A percentile compares a stretch with the other conserved stretches of the same genome.
These are phyloP conservation scores for Sitobion miscanthi DNA, from an alignment of 1,140 invertebrate species.

Conservation along the genomic window DNA sequence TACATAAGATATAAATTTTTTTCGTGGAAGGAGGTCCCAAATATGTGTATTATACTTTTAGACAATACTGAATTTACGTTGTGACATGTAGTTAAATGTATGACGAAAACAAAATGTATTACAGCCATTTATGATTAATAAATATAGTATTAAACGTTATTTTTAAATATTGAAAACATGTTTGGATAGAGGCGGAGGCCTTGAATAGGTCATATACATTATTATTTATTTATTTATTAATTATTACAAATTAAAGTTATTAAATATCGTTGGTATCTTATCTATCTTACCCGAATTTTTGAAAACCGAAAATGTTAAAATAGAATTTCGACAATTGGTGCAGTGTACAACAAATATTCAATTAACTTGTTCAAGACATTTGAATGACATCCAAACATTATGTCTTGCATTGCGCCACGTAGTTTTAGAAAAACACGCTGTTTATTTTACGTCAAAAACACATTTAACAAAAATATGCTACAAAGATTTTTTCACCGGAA, in stretches of 20 bases:
- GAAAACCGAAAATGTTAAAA: neutral
- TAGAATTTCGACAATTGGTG: neutral
- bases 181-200: neutral
- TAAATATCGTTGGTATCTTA: neutral
- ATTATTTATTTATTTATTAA: too few relatives aligned
- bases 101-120: neutral
- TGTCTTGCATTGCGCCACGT: neutral
- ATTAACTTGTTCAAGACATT: neutral
- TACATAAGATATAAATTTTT: neutral
- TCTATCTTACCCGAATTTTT: neutral
- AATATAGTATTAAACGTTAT: neutral
- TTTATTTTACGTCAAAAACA: neutral
- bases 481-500: conserved; percentile 1
- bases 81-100: neutral
- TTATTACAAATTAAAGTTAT: neutral
- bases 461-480: neutral
- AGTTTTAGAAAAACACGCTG: neutral
- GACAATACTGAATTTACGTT: neutral
- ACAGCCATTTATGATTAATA: neutral
- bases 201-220: neutral
- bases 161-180: neutral
- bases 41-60: neutral
- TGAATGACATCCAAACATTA: neutral
- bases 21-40: neutral
- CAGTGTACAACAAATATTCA: neutral